Percentiles rank a stretch among this genome's conserved stretches.
Evolutionary conservation across 2,797 vertebrate genomes (phyloP).

Genomic region (Chanos chanos): DNA sequence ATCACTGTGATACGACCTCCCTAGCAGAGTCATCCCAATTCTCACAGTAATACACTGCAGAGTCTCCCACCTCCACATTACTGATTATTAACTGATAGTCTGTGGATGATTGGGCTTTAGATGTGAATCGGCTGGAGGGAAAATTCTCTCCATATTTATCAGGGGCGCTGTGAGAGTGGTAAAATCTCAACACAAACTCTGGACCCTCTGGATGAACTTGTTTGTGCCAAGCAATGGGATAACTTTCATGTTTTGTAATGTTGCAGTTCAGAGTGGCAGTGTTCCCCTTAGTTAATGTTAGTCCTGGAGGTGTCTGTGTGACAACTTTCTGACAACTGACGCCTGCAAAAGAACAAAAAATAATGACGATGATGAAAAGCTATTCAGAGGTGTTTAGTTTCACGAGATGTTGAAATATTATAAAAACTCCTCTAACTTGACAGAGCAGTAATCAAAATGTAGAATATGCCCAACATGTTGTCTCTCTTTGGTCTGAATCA

Average conservation of each 20-base stretch:
- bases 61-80: too few relatives aligned
- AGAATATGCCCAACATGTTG: too few relatives aligned
- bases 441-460: too few relatives aligned
- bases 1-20: too few relatives aligned
- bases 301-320: slow-evolving; percentile 38
- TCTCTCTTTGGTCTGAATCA: too few relatives aligned
- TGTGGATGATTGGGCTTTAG: slow-evolving; percentile 22
- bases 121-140: slow-evolving; percentile 33
- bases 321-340: slow-evolving; percentile 34
- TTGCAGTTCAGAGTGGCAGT: slow-evolving; percentile 40
- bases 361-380: slow-evolving; percentile 8
- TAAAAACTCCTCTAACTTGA: too few relatives aligned
- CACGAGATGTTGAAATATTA: too few relatives aligned
- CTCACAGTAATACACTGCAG: too few relatives aligned
- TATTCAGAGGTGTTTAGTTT: too few relatives aligned
- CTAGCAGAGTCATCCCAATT: too few relatives aligned
- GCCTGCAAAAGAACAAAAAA: slow-evolving; percentile 21
- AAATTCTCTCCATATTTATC: background rate
- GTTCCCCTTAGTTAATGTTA: slow-evolving; percentile 10
- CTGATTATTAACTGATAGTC: too few relatives aligned
- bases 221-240: slow-evolving; percentile 6
- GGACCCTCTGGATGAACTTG: slow-evolving; percentile 43
- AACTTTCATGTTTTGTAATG: accelerated
- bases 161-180: background rate
- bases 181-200: background rate